Evolutionary conservation across 2,113 vertebrate species (phyloP).

Genomic region (Macrotus californicus): DNA sequence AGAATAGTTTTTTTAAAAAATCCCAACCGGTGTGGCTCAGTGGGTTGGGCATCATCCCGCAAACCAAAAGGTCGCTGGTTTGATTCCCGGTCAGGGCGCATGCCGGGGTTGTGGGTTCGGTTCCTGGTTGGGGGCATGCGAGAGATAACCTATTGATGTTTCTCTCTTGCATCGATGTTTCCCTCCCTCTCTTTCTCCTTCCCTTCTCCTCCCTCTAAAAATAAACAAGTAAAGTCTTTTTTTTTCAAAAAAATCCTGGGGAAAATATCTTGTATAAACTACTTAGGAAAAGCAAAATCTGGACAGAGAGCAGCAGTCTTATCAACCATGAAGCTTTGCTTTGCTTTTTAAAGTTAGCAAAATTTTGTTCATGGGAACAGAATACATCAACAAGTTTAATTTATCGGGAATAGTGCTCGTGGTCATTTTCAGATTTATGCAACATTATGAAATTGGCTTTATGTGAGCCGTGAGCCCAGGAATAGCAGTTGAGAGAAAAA

Average conservation of each 20-base stretch:
- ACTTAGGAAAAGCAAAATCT: not conserved
- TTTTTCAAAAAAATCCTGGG: not conserved
- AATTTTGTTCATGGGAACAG: not conserved
- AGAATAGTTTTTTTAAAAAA: not conserved
- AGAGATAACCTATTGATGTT: no score
- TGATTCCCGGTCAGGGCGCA: no score
- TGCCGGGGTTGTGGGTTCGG: no score
- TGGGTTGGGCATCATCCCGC: no score
- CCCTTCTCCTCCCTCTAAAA: no score
- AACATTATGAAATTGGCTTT: not conserved
- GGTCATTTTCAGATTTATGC: not conserved
- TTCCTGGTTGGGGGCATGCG: no score
- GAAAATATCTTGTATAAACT: not conserved
- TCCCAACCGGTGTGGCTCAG: no score
- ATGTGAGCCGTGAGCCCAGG: not conserved
- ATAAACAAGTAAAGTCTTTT: no score
- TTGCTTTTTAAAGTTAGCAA: slow-evolving; percentile 43
- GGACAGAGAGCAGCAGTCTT: slow-evolving; percentile 13
- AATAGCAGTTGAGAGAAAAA: not conserved
- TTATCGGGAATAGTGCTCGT: not conserved
- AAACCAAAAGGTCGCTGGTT: no score
- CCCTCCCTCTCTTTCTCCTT: no score
- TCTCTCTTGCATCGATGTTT: no score
- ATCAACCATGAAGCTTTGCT: not conserved
- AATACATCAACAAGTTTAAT: not conserved